Conservation (phyloP, 2,888 invertebrate species). For the Halictus quadricinctus region DNA sequence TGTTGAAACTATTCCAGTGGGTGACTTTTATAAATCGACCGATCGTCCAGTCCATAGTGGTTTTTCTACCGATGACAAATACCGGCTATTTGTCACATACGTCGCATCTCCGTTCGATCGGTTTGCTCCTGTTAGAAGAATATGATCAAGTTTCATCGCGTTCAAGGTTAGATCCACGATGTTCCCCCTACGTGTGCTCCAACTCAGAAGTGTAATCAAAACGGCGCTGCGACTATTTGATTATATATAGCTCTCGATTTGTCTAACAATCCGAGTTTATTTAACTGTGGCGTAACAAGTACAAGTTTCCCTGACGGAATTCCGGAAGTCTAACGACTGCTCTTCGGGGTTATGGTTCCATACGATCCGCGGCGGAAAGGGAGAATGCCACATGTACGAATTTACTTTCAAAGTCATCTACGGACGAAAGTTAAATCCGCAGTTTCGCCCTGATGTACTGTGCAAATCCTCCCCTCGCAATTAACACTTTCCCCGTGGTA, state of each 20-base stretch:
- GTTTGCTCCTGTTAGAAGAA: constrained; percentile 26
- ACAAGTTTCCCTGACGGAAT: constrained; percentile 1
- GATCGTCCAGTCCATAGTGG: background rate
- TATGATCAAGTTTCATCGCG: constrained; percentile 21
- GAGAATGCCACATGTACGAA: background rate
- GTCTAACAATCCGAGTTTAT: constrained; percentile 13
- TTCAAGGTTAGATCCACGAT: background rate
- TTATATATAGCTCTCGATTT: background rate
- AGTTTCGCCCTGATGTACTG: background rate
- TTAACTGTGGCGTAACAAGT: background rate
- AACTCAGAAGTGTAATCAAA: background rate
- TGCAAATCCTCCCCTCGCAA: background rate
- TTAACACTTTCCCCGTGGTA: background rate
- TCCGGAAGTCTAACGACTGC: constrained; percentile 4
- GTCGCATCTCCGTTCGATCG: constrained; percentile 6
- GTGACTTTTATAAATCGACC: constrained; percentile 24
- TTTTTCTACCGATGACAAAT: constrained; percentile 47
- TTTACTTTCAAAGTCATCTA: constrained; percentile 6
- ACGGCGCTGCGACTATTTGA: too few species aligned
- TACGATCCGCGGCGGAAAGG: background rate
- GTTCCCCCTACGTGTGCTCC: background rate
- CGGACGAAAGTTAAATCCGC: background rate
- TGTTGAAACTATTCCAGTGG: background rate
- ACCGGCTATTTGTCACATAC: constrained; percentile 19
- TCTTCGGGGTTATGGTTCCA: background rate